Conservation (phyloP, 2,113 vertebrate genomes). For the Oryzias javanicus region DNA sequence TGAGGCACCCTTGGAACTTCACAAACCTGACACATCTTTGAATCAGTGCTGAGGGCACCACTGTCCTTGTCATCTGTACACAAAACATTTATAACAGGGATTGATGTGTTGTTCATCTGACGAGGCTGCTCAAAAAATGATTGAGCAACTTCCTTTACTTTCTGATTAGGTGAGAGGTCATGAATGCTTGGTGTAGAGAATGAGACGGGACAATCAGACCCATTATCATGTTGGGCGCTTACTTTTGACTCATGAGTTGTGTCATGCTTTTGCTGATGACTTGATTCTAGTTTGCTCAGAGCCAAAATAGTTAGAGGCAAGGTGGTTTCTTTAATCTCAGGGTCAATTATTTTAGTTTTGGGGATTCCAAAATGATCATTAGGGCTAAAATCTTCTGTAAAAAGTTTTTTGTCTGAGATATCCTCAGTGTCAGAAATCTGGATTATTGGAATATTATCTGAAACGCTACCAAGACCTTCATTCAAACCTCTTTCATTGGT, state of each 20-base stretch:
- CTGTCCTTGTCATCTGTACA: constrained; percentile 52
- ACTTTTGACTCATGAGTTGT: constrained; percentile 30
- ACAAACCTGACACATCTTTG: constrained; percentile 13
- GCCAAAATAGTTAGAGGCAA: constrained; percentile 46
- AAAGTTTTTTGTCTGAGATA: constrained; percentile 35
- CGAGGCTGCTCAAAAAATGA: constrained; percentile 19
- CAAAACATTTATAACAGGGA: constrained; percentile 69
- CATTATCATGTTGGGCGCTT: constrained; percentile 13
- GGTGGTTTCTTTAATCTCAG: constrained; percentile 51
- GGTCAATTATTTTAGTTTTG: constrained; percentile 57
- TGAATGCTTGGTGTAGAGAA: constrained; percentile 34
- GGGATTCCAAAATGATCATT: constrained; percentile 52
- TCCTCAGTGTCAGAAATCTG: constrained; percentile 48
- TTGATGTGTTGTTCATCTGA: constrained; percentile 30
- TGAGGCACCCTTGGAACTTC: constrained; percentile 30
- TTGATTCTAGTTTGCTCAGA: constrained; percentile 36
- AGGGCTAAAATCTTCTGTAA: constrained; percentile 30
- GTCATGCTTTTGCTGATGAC: constrained; percentile 38
- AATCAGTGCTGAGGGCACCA: not conserved
- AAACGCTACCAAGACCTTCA: constrained; percentile 10
- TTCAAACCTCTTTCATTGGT: constrained; percentile 13
- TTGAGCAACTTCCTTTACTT: constrained; percentile 45
- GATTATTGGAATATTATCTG: constrained; percentile 53
- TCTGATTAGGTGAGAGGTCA: constrained; percentile 9
- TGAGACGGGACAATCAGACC: constrained; percentile 9